phyloP scores from a whole-genome alignment of 2,888 invertebrate genomes.

The Synanthedon andrenaeformis region DNA sequence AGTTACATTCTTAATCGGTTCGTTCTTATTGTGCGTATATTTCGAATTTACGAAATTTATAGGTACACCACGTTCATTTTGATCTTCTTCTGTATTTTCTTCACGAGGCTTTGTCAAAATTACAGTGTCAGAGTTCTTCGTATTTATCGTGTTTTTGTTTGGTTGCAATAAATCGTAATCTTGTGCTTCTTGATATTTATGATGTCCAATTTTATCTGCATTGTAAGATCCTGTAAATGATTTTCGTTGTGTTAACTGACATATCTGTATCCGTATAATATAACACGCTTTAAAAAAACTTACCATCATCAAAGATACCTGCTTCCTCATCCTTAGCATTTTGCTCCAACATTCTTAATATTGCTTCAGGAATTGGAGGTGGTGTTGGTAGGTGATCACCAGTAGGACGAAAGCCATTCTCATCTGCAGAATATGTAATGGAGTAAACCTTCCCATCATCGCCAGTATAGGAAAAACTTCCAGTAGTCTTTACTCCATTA shows the following conservation, averaged over 20 bases:
- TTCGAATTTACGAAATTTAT: background rate
- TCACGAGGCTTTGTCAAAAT: background rate
- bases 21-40: background rate
- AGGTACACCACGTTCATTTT: background rate
- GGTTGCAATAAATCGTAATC: constrained; percentile 4
- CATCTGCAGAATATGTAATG: constrained; percentile 47
- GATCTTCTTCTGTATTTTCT: background rate
- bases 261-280: no score
- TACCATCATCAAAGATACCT: constrained; percentile 48
- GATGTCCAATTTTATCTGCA: constrained; percentile 45
- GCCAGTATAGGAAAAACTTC: constrained; percentile 47
- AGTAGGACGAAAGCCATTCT: constrained; percentile 46
- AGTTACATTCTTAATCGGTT: background rate
- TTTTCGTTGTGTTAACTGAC: background rate
- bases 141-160: background rate
- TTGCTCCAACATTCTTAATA: constrained; percentile 42
- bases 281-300: constrained; percentile 5
- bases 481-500: constrained; percentile 43
- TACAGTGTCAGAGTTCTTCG: background rate
- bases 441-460: constrained; percentile 52
- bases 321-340: constrained; percentile 30
- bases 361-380: constrained; percentile 50
- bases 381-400: constrained; percentile 56
- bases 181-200: constrained; percentile 24
- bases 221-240: constrained; percentile 40